Evolutionary conservation across 2,113 vertebrate species (phyloP), one percentile per base, ranked within the genome.

Genomic region (Sinocyclocheilus rhinocerous): DNA sequence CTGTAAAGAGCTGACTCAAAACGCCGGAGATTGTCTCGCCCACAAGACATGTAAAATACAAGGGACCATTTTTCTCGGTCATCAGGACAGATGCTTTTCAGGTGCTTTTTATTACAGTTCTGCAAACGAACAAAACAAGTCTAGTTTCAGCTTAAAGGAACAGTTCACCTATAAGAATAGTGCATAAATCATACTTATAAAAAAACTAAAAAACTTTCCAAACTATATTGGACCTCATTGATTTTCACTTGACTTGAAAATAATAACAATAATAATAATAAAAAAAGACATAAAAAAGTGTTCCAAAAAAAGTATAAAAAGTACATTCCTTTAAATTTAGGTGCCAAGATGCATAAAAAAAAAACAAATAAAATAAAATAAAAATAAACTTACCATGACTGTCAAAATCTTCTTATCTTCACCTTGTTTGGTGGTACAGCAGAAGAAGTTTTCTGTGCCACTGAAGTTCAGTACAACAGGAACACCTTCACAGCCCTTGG

Each of bases 381-480:
- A 10, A 10, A 45, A 45, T 45, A 45, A 45, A 45, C 89, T 61
- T 83, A 92, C 91, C 86, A 82, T 82, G 5, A 92, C n/a, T 22
- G 9, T 79, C 24, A 92, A 50, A 42, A 69, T 67, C 13, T 82
- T 59, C 20, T 52, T 29, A 11, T 72, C 22, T 7, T 48, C 75
- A 6, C 18, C 76, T 26, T 73, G 11, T 33, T 73, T 73, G 18
- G 29, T 16, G 5, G 72, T 52, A 52, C 91, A 92, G 33, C 72
- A 57, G 13, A 92, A 86, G 73, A 87, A 92, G 33, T 76, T 87
- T 8, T 86, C 45, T 3, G 88, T 84, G 36, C 39, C 69, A 1
- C 79, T 88, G 80, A 91, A 90, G 36, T 91, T 90, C 55, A 92
- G 63, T 22, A 90, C 86, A 83, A 92, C 90, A 16, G 90, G 90